Evolutionary conservation across 1,140 invertebrate genomes (phyloP), one percentile per base, ranked within the genome.

Genomic region (Dicyema japonicum): DNA sequence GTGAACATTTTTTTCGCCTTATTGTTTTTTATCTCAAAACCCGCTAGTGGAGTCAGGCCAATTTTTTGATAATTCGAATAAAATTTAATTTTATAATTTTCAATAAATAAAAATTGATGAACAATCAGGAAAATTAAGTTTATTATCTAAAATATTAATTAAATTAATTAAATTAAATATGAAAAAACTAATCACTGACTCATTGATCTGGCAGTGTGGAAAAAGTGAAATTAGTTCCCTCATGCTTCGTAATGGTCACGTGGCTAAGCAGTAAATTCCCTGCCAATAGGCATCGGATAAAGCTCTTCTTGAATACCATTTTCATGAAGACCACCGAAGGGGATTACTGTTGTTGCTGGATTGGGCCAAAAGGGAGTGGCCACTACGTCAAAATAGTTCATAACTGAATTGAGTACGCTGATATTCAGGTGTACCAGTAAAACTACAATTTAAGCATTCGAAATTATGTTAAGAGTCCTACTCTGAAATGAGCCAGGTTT

Each of bases 331-430:
- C 34, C 53, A 67, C 58, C 7, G 61, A 67, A 31, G 59, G 59
- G 7, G 72, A 92, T 40, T 76, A 82, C 0, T 94, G 82, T 42
- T 94, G 82, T 47, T 80, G 92, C 43, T 94, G 82, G 85, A 80
- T 63, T 2, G 88, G 85, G 1, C 67, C 72, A 38, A 74, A 72
- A 34, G 85, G 85, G 14, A 69, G 82, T 2, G 88, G 88, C 1
- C 88, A 94, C 45, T 97, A 92, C 56, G 85, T 97, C 0, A 97
- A 97, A n/a, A 57, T 9, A 22, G 19, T 54, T 5, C 50, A 53
- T 36, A 54, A 53, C 34, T 49, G 50, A 22, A 54, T 54, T 19
- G 50, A 54, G 45, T 97, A 97, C 41, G 88, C 85, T 9, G 88
- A 97, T 44, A 97, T 97, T 85, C 88, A 97, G 51, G n/a, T n/a